Evolutionary conservation across 2,888 invertebrate genomes (phyloP).

Genomic region (Perithous albicinctus): DNA sequence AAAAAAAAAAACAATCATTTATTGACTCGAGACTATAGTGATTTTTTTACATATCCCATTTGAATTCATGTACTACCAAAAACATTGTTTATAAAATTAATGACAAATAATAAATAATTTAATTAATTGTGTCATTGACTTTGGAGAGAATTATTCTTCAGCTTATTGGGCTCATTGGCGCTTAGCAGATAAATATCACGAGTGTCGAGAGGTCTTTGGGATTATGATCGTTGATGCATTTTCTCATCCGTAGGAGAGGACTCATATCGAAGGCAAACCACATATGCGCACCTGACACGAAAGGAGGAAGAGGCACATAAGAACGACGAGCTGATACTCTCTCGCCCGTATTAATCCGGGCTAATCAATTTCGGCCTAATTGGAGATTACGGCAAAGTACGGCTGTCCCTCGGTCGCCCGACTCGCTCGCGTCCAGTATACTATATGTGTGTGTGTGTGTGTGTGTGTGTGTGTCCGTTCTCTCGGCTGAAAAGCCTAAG

Average conservation of each 20-base stretch:
- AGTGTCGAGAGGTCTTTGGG: not conserved
- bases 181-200: not conserved
- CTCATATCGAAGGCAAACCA: constrained; percentile 36
- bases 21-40: not conserved
- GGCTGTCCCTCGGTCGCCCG: constrained; percentile 56
- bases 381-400: constrained; percentile 80
- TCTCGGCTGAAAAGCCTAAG: constrained; percentile 10
- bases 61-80: no score
- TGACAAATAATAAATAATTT: not conserved
- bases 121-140: constrained; percentile 6
- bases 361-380: constrained; percentile 83
- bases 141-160: not conserved
- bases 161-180: not conserved
- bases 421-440: constrained; percentile 18
- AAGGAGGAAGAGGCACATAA: constrained; percentile 43
- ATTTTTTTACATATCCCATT: no score
- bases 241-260: not conserved
- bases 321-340: constrained; percentile 47
- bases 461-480: not conserved
- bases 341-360: constrained; percentile 77
- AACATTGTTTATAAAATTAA: not conserved
- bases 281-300: constrained; percentile 39
- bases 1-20: not conserved
- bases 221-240: constrained; percentile 23
- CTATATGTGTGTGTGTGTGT: not conserved